Base-by-base conservation (phyloP, 2,888 invertebrate genomes). In the Petrolisthes manimaculis region DNA sequence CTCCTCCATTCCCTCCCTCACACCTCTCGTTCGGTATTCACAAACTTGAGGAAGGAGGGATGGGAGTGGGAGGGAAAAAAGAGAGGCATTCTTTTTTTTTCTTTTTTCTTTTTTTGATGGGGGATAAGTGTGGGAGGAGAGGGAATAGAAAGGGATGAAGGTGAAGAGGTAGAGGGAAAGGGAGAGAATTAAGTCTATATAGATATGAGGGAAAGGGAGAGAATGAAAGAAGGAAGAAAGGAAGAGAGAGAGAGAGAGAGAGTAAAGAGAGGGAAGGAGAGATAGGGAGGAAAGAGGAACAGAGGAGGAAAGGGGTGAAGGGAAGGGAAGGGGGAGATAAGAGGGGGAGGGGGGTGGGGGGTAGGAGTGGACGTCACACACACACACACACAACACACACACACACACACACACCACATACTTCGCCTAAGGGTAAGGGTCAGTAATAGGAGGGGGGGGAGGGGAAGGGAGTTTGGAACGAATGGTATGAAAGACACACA, bases 251-350 rank as follows among this genome's bases (percentile, higher is more conserved):
- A 5, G 14, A 74, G n/a, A 74, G n/a, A 74, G 74, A n/a, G 14
- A n/a, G n/a, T 5, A n/a, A 74, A n/a, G 74, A 21, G 74, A 74
- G 21, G n/a, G n/a, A n/a, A 74, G 21, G 21, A 21, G 21, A 74
- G 74, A 21, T 8, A 53, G 61, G 51, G 51, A 51, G 77, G 51
- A 51, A 51, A 51, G 77, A 51, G 77, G 51, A 51, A 77, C 51
- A 51, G 77, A 77, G 77, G 51, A 51, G 51, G 77, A 51, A 51
- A 77, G 77, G 51, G 51, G 51, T 24, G 51, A 51, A n/a, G 56
- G 12, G 61, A 56, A 61, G 53, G 81, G 21, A 61, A 81, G 81
- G 53, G 81, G 53, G 81, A 56, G 81, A 81, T 55, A 56, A 6
- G 61, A 24, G 12, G 77, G 12, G 51, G 12, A 37, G 0, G 12